phyloP scores from a whole-genome alignment of 1,140 invertebrate genomes.

The Hyposmocoma kahamanoa region DNA sequence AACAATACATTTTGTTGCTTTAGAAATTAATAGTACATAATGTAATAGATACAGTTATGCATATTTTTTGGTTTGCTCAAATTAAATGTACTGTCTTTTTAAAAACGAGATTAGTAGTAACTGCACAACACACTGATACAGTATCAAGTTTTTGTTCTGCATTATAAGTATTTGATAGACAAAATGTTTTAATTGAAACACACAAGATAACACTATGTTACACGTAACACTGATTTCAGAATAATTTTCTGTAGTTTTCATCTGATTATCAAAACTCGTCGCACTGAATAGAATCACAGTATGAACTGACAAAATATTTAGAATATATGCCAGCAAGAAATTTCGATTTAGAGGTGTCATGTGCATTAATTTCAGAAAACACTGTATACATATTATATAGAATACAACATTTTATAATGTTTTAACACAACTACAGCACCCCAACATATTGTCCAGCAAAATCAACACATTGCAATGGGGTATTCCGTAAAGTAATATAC shows the following conservation, averaged over 20 bases:
- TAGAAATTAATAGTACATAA: slow-evolving; percentile 8
- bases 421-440: slow-evolving; percentile 69
- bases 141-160: not conserved
- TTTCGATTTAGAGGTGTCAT: slow-evolving; percentile 36
- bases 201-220: too few relatives aligned
- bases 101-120: not conserved
- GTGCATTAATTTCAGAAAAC: slow-evolving; percentile 52
- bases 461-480: slow-evolving; percentile 41
- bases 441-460: slow-evolving; percentile 55
- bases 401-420: slow-evolving; percentile 34
- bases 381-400: slow-evolving; percentile 54
- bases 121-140: not conserved
- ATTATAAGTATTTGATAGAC: too few relatives aligned
- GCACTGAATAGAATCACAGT: slow-evolving; percentile 22
- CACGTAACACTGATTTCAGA: slow-evolving; percentile 1
- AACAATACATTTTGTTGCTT: too few relatives aligned
- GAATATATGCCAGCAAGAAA: slow-evolving; percentile 18
- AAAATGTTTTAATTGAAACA: too few relatives aligned
- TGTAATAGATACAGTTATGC: not conserved
- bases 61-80: slow-evolving; percentile 11
- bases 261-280: not conserved
- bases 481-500: slow-evolving; percentile 43
- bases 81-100: slow-evolving; percentile 14
- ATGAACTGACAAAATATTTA: slow-evolving; percentile 29
- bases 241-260: not conserved